phyloP scores from a whole-genome alignment of 2,113 vertebrate genomes.

The Brachionichthys hirsutus region DNA sequence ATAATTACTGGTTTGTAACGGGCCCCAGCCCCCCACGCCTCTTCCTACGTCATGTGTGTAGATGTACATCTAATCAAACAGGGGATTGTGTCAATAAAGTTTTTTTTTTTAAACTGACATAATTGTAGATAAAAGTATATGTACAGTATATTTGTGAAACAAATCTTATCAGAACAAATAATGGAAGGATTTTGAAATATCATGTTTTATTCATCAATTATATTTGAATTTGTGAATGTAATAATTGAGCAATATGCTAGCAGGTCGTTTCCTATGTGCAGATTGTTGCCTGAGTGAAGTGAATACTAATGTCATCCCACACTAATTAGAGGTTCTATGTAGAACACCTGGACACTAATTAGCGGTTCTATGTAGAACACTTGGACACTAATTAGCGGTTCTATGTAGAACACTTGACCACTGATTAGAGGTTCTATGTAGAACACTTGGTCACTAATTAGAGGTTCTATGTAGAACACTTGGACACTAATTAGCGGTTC shows the following conservation, averaged over 20 bases:
- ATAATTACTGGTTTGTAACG: constrained; percentile 1
- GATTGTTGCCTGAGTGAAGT: constrained; percentile 39
- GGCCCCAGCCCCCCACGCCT: constrained; percentile 19
- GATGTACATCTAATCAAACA: constrained; percentile 36
- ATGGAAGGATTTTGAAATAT: constrained; percentile 33
- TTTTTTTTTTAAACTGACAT: constrained; percentile 48
- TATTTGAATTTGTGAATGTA: constrained; percentile 66
- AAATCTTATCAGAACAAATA: constrained; percentile 29
- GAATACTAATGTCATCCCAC: constrained; percentile 32
- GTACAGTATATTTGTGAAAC: constrained; percentile 29
- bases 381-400: constrained; percentile 23
- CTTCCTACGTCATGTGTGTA: constrained; percentile 14
- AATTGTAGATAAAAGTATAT: constrained; percentile 30
- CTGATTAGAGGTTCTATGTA: constrained; percentile 23
- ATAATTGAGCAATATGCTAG: constrained; percentile 67
- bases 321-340: constrained; percentile 22
- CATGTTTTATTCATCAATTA: constrained; percentile 58
- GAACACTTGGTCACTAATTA: constrained; percentile 13
- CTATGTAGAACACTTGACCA: constrained; percentile 4
- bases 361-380: too few relatives aligned
- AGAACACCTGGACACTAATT: constrained; percentile 18
- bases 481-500: constrained; percentile 22
- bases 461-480: constrained; percentile 21
- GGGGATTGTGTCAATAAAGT: constrained; percentile 42
- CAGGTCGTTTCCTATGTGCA: constrained; percentile 45